phyloP scores from a whole-genome alignment of 2,888 invertebrate genomes.

The Mycalesis mineus region DNA sequence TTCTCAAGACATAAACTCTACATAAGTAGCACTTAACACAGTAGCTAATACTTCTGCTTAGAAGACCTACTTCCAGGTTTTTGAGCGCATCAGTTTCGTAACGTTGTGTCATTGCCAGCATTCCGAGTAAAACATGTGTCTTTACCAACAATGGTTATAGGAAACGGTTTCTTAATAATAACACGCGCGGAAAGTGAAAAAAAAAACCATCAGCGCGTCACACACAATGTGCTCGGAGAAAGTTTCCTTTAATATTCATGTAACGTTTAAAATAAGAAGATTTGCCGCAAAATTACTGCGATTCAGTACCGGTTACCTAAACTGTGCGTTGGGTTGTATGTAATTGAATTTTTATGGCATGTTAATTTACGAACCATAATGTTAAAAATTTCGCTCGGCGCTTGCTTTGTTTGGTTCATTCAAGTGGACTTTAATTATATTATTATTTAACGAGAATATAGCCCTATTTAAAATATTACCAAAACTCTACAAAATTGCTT shows the following conservation, averaged over 20 bases:
- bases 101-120: conserved; percentile 12
- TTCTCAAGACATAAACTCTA: too few relatives aligned
- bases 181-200: conserved; percentile 39
- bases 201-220: conserved; percentile 32
- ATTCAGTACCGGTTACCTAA: conserved; percentile 14
- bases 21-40: background rate
- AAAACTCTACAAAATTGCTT: too few relatives aligned
- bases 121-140: conserved; percentile 17
- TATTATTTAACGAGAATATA: too few relatives aligned
- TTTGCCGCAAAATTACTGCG: conserved; percentile 14
- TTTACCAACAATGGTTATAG: conserved; percentile 36
- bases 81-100: conserved; percentile 13
- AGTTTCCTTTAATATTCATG: conserved; percentile 41
- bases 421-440: too few relatives aligned
- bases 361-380: conserved; percentile 2
- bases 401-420: background rate
- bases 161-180: conserved; percentile 34
- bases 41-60: conserved; percentile 1
- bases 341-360: conserved; percentile 1
- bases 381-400: background rate
- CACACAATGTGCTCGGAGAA: conserved; percentile 45
- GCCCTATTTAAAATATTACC: too few relatives aligned
- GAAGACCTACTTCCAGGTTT: conserved; percentile 21
- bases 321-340: background rate
- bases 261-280: conserved; percentile 22